Conservation (phyloP, 2,113 vertebrate species). For the Gopherus flavomarginatus region DNA sequence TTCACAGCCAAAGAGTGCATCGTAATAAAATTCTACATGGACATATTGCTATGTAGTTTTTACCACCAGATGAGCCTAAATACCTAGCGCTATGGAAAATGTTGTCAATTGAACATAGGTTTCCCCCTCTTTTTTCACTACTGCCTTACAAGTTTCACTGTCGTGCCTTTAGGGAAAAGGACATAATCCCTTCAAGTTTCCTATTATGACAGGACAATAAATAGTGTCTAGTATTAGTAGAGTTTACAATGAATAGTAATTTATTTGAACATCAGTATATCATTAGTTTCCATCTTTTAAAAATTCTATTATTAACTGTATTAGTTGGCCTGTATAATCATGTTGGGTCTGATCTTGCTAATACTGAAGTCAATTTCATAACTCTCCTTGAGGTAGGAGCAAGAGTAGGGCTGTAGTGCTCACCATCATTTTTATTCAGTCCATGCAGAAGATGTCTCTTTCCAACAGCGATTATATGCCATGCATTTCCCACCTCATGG, state of each 20-base stretch:
- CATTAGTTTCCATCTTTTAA: neutral
- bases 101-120: neutral
- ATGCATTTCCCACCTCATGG: neutral
- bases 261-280: neutral
- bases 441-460: neutral
- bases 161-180: fast-evolving
- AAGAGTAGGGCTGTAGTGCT: neutral
- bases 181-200: neutral
- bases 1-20: neutral
- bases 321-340: neutral
- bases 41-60: neutral
- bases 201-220: neutral
- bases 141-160: neutral
- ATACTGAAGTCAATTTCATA: neutral
- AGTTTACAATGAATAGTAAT: neutral
- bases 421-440: fast-evolving
- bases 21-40: neutral
- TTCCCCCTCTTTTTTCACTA: neutral
- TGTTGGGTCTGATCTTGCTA: neutral
- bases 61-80: neutral
- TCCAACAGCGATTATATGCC: neutral
- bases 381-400: neutral
- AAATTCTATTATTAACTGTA: neutral
- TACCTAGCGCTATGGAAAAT: neutral
- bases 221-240: neutral